Conservation (phyloP, 2,113 vertebrate species). For the Ibidorhyncha struthersii region DNA sequence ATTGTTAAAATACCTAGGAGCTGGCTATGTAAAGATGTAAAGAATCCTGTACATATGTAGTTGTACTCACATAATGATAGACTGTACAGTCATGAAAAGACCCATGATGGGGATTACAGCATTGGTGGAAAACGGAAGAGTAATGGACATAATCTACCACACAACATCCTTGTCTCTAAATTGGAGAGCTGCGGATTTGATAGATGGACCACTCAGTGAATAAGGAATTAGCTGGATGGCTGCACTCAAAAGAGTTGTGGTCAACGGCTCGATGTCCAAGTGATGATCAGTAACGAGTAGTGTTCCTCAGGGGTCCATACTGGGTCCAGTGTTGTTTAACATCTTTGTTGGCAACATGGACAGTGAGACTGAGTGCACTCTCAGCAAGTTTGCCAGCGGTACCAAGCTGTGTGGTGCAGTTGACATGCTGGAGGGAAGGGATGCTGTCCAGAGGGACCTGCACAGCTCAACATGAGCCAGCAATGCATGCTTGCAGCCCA, state of each 20-base stretch:
- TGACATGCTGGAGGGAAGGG: background rate
- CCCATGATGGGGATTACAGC: background rate
- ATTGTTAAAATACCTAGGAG: background rate
- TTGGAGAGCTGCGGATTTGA: background rate
- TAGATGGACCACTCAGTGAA: background rate
- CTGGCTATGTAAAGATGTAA: background rate
- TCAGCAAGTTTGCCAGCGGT: background rate
- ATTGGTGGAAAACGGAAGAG: background rate
- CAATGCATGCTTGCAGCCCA: too few relatives aligned
- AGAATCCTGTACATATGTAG: background rate
- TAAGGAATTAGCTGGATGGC: background rate
- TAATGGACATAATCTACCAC: background rate
- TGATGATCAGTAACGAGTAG: background rate
- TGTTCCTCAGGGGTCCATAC: background rate
- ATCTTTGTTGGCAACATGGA: background rate
- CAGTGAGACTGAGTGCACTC: background rate
- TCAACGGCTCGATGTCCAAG: background rate
- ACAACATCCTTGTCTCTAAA: background rate
- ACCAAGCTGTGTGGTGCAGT: background rate
- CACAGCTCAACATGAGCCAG: background rate
- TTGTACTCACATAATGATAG: background rate
- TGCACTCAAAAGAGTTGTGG: background rate
- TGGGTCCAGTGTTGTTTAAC: background rate
- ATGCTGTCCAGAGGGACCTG: background rate
- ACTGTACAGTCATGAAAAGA: background rate